Percentiles rank a stretch among this genome's conserved stretches.
Evolutionary conservation across 2,888 invertebrate species (phyloP).

Genomic region (Pegoplata infirma): DNA sequence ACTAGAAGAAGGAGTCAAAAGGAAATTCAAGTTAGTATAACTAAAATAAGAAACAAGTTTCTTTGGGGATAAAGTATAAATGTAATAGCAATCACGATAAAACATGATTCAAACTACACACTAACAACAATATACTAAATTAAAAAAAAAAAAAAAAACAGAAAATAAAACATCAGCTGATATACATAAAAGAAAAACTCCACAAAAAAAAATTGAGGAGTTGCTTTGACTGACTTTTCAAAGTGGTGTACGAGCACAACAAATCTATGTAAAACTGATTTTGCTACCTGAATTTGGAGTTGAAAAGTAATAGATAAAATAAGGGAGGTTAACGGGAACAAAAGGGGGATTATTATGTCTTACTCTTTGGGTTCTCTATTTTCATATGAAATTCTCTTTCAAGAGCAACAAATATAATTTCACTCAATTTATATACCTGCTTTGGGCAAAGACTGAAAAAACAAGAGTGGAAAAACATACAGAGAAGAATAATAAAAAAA

Average conservation of each 20-base stretch:
- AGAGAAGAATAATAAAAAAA: constrained; percentile 22
- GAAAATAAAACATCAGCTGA: background rate
- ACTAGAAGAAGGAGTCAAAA: constrained; percentile 18
- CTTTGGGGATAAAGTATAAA: background rate
- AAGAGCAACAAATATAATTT: constrained; percentile 17
- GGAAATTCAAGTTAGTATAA: background rate
- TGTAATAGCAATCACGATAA: background rate
- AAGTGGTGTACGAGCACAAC: background rate
- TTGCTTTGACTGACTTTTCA: constrained; percentile 36
- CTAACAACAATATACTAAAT: background rate
- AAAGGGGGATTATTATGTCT: background rate
- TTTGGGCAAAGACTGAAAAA: no score
- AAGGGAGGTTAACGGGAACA: background rate
- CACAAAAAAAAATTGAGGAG: background rate
- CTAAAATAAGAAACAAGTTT: constrained; percentile 25
- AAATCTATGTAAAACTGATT: background rate
- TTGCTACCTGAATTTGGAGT: background rate
- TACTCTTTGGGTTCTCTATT: background rate
- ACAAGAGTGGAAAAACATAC: background rate
- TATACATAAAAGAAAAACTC: background rate
- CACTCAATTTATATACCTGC: constrained; percentile 14
- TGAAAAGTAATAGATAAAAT: background rate
- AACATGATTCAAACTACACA: no score
- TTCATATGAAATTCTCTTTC: constrained; percentile 14
- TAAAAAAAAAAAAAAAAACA: background rate